These are phyloP conservation scores for Palythoa caribaeorum DNA, from an alignment of 92 coral and sea anemone species.

Conservation along the genomic window DNA sequence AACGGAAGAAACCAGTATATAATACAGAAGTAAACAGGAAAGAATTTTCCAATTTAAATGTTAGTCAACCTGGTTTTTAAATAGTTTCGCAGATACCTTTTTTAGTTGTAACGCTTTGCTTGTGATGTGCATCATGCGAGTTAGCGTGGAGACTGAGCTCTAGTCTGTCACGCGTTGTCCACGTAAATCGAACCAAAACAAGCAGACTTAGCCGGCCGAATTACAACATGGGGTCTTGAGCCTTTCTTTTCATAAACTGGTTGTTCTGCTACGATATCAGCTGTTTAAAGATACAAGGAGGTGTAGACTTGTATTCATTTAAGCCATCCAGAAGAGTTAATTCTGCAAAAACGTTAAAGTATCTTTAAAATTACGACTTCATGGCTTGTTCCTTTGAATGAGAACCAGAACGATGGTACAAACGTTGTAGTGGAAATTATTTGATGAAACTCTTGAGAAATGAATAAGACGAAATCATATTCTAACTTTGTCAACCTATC, in stretches of 20 bases:
- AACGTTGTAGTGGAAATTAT: conserved; percentile 2
- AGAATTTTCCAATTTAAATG: too few relatives aligned
- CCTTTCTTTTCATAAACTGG: neutral
- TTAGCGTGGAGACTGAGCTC: neutral
- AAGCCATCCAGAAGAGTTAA: neutral
- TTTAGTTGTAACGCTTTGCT: too few relatives aligned
- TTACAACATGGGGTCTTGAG: neutral
- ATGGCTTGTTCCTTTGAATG: neutral
- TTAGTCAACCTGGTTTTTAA: too few relatives aligned
- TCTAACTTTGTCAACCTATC: neutral
- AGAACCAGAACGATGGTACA: neutral
- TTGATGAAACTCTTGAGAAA: neutral
- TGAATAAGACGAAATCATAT: neutral
- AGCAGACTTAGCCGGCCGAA: neutral
- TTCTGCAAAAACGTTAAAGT: neutral
- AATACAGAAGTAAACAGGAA: too few relatives aligned
- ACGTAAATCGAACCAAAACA: conserved; percentile 8
- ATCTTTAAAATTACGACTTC: neutral
- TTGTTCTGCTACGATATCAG: neutral
- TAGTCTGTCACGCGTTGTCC: neutral
- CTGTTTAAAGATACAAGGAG: neutral
- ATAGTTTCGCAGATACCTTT: too few relatives aligned
- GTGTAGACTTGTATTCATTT: neutral
- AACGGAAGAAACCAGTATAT: too few relatives aligned
- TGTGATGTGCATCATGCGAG: too few relatives aligned